phyloP scores from a whole-genome alignment of 2,888 invertebrate genomes.

The Xanthorhoe spadicearia region DNA sequence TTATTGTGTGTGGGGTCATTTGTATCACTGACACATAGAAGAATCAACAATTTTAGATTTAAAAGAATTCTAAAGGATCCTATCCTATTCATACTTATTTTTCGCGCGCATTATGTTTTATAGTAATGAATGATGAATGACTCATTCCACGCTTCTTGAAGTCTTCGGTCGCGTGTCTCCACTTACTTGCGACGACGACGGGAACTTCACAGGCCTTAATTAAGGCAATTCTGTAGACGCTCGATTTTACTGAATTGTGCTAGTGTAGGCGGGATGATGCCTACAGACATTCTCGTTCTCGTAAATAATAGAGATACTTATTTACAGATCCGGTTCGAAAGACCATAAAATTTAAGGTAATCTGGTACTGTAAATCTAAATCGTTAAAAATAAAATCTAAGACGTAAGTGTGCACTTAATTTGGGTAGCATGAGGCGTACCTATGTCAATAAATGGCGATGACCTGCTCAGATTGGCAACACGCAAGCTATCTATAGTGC shows the following conservation, averaged over 20 bases:
- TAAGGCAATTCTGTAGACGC: not conserved
- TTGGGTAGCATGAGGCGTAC: not conserved
- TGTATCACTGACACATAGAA: too few relatives aligned
- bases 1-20: too few relatives aligned
- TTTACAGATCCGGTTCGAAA: slow-evolving; percentile 13
- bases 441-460: slow-evolving; percentile 33
- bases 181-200: slow-evolving; percentile 1
- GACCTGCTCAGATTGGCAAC: slow-evolving; percentile 46
- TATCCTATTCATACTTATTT: not conserved
- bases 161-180: slow-evolving; percentile 11
- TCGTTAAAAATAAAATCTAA: not conserved
- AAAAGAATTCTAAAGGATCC: too few relatives aligned
- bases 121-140: not conserved
- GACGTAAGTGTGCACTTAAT: not conserved
- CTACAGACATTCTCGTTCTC: not conserved
- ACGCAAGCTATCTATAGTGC: slow-evolving; percentile 43
- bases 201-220: slow-evolving; percentile 9
- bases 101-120: not conserved
- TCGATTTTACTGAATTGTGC: slow-evolving; percentile 12
- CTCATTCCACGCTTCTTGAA: not conserved
- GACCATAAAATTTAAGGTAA: not conserved
- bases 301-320: not conserved
- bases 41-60: too few relatives aligned
- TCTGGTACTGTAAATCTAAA: too few relatives aligned
- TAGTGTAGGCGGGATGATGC: slow-evolving; percentile 1